Evolutionary conservation across 2,113 vertebrate species (phyloP), one percentile per base, ranked within the genome.

Genomic region (Garra rufa): DNA sequence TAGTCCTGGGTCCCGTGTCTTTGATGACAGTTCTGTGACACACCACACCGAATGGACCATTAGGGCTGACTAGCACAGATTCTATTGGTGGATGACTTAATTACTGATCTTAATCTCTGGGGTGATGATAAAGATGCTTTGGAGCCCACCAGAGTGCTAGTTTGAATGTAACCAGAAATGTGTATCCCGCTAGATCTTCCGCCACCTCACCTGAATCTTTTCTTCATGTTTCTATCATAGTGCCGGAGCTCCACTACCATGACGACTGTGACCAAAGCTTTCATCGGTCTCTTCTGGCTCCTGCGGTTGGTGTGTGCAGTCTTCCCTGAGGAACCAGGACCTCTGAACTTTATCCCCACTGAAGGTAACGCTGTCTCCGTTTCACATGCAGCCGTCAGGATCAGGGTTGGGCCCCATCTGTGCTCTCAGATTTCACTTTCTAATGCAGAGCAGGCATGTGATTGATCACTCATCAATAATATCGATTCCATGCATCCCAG

Each of bases 251-350:
- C 78, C 80, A 87, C 92, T 92, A 88, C 91, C 74, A 93, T 94
- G 94, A 91, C 84, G 84, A 92, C 91, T 24, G 73, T 82, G 81
- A 87, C 77, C 85, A 88, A 84, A 89, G 90, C 89, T 74, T 82
- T 93, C 86, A 70, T 94, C 84, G 78, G 92, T 82, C 89, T 94
- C 80, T 90, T 89, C 50, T 92, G 92, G 89, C 84, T 95, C 52
- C 90, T 94, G 82, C 93, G 74, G 82, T 78, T 88, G 57, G 89
- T 89, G 46, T 81, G 86, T 90, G 85, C 91, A 0, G 87, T 90
- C 1, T 95, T 95, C 90, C 95, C 94, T 0, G 95, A 95, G 86
- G 94, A 95, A 59, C 90, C 90, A 0, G 94, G 92, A 85, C 93
- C 95, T 26, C 88, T 95, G 78, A 94, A 93, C 91, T 91, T 92